These are phyloP conservation scores for Synanthedon myopaeformis DNA, from an alignment of 2,888 invertebrate genomes.

Conservation along the genomic window DNA sequence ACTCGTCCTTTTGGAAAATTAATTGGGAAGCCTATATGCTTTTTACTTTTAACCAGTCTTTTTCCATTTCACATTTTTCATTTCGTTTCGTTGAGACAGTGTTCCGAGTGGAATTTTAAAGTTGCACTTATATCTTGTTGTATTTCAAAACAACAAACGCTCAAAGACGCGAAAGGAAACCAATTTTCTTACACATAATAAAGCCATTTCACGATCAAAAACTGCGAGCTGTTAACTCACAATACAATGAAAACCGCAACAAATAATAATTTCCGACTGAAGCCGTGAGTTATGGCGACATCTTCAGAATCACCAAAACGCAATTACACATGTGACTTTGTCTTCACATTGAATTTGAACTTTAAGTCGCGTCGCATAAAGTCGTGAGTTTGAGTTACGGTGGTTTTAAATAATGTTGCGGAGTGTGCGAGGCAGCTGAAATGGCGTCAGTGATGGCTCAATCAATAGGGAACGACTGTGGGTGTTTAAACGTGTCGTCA, in stretches of 20 bases:
- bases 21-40: no score
- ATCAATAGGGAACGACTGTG: constrained; percentile 48
- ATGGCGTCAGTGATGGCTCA: constrained; percentile 57
- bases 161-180: constrained; percentile 8
- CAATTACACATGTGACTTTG: not conserved
- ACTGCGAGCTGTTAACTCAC: constrained; percentile 43
- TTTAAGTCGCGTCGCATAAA: constrained; percentile 8
- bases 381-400: not conserved
- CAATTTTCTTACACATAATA: constrained; percentile 21
- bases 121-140: no score
- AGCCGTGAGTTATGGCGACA: constrained; percentile 55
- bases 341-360: constrained; percentile 6
- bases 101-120: no score
- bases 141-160: not conserved
- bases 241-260: constrained; percentile 58
- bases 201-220: constrained; percentile 34
- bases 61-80: no score
- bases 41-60: no score
- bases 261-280: constrained; percentile 62
- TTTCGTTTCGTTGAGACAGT: no score
- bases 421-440: constrained; percentile 42
- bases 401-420: constrained; percentile 9
- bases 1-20: no score
- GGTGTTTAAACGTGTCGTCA: constrained; percentile 51
- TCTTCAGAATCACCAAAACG: constrained; percentile 24